These are phyloP conservation scores for Laupala kohalensis DNA, from an alignment of 1,140 invertebrate genomes.

Conservation along the genomic window DNA sequence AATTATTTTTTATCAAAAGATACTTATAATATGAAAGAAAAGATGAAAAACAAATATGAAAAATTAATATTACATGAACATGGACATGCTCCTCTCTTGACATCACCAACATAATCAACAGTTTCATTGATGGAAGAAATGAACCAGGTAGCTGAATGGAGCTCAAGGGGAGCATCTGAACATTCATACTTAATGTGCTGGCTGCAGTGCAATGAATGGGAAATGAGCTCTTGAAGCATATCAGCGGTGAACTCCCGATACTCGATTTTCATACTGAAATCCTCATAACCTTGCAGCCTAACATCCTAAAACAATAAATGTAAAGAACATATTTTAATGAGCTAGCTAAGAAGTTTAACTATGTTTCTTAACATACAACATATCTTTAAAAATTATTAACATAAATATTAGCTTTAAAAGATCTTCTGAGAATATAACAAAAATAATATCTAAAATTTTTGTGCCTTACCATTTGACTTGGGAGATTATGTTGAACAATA, in stretches of 20 bases:
- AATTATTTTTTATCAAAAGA: not conserved
- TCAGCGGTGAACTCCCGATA: constrained; percentile 79
- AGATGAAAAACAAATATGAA: constrained; percentile 2
- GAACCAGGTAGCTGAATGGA: constrained; percentile 85
- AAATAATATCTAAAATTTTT: not conserved
- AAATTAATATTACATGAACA: constrained; percentile 41
- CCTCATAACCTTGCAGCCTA: constrained; percentile 52
- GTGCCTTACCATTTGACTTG: constrained; percentile 56
- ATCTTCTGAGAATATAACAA: too few relatives aligned
- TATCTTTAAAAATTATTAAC: too few relatives aligned
- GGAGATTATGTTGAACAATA: constrained; percentile 83
- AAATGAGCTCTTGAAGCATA: constrained; percentile 80
- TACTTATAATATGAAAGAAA: not conserved
- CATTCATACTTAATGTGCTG: constrained; percentile 88
- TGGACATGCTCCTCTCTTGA: constrained; percentile 49
- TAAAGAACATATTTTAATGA: too few relatives aligned
- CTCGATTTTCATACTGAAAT: constrained; percentile 71
- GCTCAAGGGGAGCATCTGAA: constrained; percentile 69
- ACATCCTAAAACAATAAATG: constrained; percentile 50
- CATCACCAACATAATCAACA: constrained; percentile 72
- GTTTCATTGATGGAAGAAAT: constrained; percentile 61
- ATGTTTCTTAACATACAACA: not conserved
- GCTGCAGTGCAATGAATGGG: constrained; percentile 74
- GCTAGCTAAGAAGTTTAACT: not conserved
- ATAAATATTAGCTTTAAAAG: not conserved